Base-by-base conservation (phyloP, 2,888 invertebrate species). In the Platycnemis pennipes region DNA sequence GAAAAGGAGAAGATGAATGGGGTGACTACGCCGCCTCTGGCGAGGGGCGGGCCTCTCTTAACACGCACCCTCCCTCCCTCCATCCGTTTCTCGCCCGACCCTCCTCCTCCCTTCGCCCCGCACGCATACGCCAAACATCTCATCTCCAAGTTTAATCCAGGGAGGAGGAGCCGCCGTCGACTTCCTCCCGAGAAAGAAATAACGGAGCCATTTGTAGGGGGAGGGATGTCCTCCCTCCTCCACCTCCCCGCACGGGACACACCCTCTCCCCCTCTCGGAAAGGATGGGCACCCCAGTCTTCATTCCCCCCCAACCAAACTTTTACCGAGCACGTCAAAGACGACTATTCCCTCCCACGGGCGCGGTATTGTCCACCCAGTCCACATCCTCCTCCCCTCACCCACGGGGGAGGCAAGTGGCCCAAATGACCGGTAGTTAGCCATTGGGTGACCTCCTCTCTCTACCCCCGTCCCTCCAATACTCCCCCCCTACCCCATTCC, bases 361-460 rank as follows among this genome's bases (percentile, higher is more conserved):
- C 13, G 53, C 53, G 11, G 7, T 5, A 63, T 63, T 26, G 63
- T n/a, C 49, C 16, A 49, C 49, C 49, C 49, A 63, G 63, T 63
- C n/a, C 3, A 7, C 2, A 4, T 2, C 77, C 13, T 11, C 77
- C 16, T 37, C 2, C 16, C 87, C 46, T 46, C n/a, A 3, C 22
- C 86, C 19, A 37, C 8, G 4, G n/a, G 42, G 42, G 56, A 56
- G 63, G 91, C 91, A 63, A 69, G 91, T 91, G 91, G 91, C 63
- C 63, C 91, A 91, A 91, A 91, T 91, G 91, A 91, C 91, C 91
- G 91, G 63, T 91, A 91, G 91, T 91, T 91, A 91, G 91, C 63
- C 44, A 56, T 63, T 44, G 53, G 56, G 89, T 89, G 89, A 89
- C 56, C 89, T 42, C n/a, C 87, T 2, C 37, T 7, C 89, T 11